Percentiles rank a stretch among this genome's conserved stretches.
Conservation (phyloP, 2,797 vertebrate species). For the Melanitta fusca region DNA sequence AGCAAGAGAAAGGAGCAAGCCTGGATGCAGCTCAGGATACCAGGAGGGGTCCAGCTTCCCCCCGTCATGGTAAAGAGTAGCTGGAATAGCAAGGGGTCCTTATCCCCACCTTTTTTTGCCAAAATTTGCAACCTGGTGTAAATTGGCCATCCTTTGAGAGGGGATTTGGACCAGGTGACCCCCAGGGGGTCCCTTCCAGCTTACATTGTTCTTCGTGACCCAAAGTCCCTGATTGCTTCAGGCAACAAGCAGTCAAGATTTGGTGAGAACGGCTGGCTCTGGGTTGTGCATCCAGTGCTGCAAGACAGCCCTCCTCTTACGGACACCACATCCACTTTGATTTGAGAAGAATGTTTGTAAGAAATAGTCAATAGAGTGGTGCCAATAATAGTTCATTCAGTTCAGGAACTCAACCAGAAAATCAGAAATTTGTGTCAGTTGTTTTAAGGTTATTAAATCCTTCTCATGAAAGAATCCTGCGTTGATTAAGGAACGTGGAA, state of each 20-base stretch:
- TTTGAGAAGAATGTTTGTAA: background rate
- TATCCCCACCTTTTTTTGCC: background rate
- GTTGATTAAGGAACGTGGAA: background rate
- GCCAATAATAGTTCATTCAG: background rate
- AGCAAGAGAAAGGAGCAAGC: background rate
- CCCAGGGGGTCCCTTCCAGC: background rate
- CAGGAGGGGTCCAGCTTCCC: background rate
- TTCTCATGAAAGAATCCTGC: background rate
- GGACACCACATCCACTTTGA: background rate
- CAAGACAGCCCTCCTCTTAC: background rate
- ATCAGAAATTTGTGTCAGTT: background rate
- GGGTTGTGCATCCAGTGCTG: background rate
- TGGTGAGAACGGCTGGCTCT: background rate
- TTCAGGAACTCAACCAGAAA: background rate
- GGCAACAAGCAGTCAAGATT: background rate
- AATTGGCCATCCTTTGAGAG: background rate
- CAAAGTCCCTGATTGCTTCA: background rate
- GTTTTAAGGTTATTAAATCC: background rate
- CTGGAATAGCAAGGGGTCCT: background rate
- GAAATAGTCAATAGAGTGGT: background rate
- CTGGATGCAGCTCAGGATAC: background rate
- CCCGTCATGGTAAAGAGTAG: background rate
- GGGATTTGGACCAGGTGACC: background rate
- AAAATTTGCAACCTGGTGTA: background rate
- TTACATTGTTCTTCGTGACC: background rate